Evolutionary conservation across 2,797 vertebrate genomes (phyloP), one percentile per base, ranked within the genome.

Genomic region (Protonibea diacanthus): DNA sequence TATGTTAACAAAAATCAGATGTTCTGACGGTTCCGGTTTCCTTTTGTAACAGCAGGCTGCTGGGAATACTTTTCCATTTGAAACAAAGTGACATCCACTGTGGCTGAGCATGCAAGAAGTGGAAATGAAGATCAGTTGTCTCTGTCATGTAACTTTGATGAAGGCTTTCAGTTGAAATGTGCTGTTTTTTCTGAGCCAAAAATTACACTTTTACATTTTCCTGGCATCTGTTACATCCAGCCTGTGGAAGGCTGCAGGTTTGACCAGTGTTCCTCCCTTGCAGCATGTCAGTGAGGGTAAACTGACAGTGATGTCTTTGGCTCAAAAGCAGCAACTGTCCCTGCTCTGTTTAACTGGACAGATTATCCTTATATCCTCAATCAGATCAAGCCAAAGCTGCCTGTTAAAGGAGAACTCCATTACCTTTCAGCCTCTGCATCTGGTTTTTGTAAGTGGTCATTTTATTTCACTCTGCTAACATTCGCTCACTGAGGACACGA

Each of bases 61-160:
- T 53, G 51, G 21, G 25, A 25, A 25, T 25, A 15, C 71, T 68
- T 21, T 71, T 60, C 48, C 48, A 62, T 65, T 55, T 61, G 25
- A 80, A 59, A 62, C 56, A 55, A 78, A 63, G 58, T 57, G 77
- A 74, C 76, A 81, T 58, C 33, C 40, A 27, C 67, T 11, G 40
- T 27, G 25, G 4, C 44, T 42, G 44, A 71, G 65, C 52, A 81
- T 1, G 29, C 25, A 59, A 12, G 6, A 4, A 73, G 63, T 53
- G 49, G 47, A 65, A 71, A 55, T 66, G 40, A 70, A 48, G 47
- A 57, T 61, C 48, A 53, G 14, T 38, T 71, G 45, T 64, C 42
- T 60, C 53, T 20, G n/a, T 58, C 63, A 62, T 80, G 57, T 71
- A 80, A 80, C 55, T 81, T 65, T 82, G n/a, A 82, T 80, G 71